These are phyloP conservation scores for Gorsachius goisagi DNA, from an alignment of 2,113 vertebrate species.

Conservation along the genomic window DNA sequence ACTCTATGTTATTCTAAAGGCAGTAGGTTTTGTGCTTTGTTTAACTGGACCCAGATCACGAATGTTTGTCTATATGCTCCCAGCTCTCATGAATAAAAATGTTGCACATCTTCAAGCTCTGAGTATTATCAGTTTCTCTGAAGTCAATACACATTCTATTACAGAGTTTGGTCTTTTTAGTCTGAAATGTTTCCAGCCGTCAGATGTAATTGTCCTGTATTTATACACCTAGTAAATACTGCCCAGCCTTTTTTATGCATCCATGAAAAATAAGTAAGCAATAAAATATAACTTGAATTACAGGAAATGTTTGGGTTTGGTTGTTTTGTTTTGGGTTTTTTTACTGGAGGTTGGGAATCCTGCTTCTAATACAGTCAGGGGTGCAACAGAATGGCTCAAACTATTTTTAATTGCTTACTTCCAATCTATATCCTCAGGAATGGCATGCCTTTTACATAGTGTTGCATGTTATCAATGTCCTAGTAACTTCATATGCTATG, in stretches of 20 bases:
- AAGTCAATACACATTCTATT: neutral
- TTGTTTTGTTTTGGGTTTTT: neutral
- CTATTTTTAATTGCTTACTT: neutral
- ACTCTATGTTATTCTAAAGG: neutral
- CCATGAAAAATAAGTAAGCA: neutral
- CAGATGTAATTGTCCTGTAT: neutral
- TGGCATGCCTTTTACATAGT: neutral
- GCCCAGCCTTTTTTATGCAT: neutral
- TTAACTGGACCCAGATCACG: accelerated
- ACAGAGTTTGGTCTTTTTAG: neutral
- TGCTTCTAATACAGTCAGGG: neutral
- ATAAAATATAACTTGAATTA: neutral
- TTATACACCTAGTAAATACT: neutral
- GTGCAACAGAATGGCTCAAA: neutral
- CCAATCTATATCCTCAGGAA: neutral
- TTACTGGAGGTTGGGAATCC: neutral
- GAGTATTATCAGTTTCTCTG: neutral
- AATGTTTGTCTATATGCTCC: neutral
- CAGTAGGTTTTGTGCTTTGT: neutral
- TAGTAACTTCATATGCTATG: neutral
- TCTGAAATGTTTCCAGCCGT: neutral
- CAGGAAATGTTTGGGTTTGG: neutral
- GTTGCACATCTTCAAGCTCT: neutral
- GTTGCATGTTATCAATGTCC: neutral
- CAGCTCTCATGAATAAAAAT: neutral